Evolutionary conservation across 2,113 vertebrate species (phyloP).

Genomic region (Parus major): DNA sequence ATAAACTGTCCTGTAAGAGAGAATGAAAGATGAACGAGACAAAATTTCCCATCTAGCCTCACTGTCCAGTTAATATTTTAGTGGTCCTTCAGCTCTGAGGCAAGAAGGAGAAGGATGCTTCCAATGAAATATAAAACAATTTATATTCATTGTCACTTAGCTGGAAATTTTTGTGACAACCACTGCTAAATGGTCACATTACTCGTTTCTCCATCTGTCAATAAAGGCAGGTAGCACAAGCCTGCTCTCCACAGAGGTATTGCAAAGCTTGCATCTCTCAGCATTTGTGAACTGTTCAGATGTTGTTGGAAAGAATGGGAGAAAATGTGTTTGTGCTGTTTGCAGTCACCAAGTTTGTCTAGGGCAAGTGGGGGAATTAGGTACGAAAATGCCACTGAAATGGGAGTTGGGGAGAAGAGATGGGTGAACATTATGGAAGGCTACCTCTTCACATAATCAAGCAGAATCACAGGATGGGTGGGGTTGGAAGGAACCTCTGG

Average conservation of each 20-base stretch:
- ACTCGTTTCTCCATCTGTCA: background rate
- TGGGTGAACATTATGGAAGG: background rate
- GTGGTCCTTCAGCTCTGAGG: background rate
- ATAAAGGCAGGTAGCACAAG: background rate
- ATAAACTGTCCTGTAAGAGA: background rate
- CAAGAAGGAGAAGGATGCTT: background rate
- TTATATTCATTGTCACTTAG: background rate
- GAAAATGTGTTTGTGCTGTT: background rate
- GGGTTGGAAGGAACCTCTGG: background rate
- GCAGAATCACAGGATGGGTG: background rate
- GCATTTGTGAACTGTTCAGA: background rate
- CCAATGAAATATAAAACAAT: background rate
- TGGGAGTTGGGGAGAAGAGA: background rate
- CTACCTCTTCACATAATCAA: background rate
- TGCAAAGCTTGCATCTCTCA: background rate
- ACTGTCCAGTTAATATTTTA: background rate
- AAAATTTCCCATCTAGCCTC: background rate
- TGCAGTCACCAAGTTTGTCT: background rate
- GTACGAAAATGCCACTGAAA: background rate
- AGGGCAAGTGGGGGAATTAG: background rate
- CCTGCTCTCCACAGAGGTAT: background rate
- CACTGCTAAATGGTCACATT: background rate
- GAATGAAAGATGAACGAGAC: slow-evolving; percentile 6
- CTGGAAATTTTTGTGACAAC: background rate
- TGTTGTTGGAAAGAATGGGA: background rate